These are phyloP conservation scores for Clupea harengus DNA, from an alignment of 2,113 vertebrate species.

Conservation along the genomic window DNA sequence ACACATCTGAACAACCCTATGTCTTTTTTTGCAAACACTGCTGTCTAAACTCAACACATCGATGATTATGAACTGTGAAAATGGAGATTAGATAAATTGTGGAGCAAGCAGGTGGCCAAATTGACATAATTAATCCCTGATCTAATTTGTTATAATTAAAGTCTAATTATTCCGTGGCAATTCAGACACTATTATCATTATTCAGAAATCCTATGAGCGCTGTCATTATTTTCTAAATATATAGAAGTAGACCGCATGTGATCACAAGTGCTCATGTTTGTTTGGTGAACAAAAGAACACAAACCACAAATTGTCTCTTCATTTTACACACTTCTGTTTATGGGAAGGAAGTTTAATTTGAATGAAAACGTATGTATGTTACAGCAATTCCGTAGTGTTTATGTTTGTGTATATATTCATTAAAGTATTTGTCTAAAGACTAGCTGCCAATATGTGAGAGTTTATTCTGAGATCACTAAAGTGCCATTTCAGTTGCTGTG, in stretches of 20 bases:
- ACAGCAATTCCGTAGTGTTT: no score
- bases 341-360: no score
- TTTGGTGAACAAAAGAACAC: neutral
- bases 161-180: neutral
- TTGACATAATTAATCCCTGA: conserved; percentile 7
- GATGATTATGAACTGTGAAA: conserved; percentile 1
- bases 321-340: no score
- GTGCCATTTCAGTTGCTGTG: neutral
- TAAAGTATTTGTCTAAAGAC: conserved; percentile 41
- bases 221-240: neutral
- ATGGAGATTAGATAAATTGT: neutral
- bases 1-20: neutral
- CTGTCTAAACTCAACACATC: neutral
- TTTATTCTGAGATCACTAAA: neutral
- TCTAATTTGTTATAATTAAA: conserved; percentile 13
- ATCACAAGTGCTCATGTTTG: neutral
- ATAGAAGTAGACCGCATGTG: neutral
- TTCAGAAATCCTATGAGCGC: neutral
- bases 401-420: no score
- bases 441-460: neutral
- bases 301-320: no score
- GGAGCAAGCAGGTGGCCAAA: conserved; percentile 4
- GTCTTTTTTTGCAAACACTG: neutral
- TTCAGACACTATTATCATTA: conserved; percentile 5
- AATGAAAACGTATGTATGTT: no score